Base-by-base conservation (phyloP, 2,113 vertebrate genomes). In the Camelus dromedarius region DNA sequence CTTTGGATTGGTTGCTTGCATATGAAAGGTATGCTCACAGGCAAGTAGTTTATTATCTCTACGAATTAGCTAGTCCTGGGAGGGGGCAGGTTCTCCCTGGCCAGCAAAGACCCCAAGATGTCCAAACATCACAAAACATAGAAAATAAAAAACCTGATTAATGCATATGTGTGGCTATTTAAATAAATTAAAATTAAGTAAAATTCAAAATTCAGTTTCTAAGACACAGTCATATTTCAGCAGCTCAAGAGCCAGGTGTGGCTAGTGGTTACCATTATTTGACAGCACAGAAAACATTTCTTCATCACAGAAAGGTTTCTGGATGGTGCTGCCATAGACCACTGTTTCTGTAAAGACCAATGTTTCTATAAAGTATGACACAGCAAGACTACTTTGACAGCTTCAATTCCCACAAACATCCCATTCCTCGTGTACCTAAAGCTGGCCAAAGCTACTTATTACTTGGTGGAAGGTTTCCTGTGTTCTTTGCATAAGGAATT, bases 131-230 rank as follows among this genome's bases (percentile, higher is more conserved):
- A 80, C 66, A 79, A 80, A 95, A 92, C 52, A 73, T 1, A 92
- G 46, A 89, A 72, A 76, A 67, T 70, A 77, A 66, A 92, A 84
- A 79, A 56, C 28, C 14, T 14, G 26, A 64, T 66, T 89, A 79
- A 87, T 83, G 79, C 4, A 77, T 4, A 42, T 9, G 79, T 32
- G 56, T 75, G 60, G 30, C 75, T 62, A 82, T 81, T 95, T 67
- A 58, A 93, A 77, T 52, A 35, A 56, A 72, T 12, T 48, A 52
- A 84, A 67, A 67, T 80, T 81, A 87, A 86, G 22, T 48, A 72
- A 70, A 94, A 86, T n/a, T 92, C 18, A 80, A 81, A 95, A 93
- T 46, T 70, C 26, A 11, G 12, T 83, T 94, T 80, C 75, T 35
- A 50, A 77, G 87, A 95, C 81, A 91, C 19, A 48, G 91, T 64